phyloP scores from a whole-genome alignment of 2,888 invertebrate species.

The Drosophila cognata region DNA sequence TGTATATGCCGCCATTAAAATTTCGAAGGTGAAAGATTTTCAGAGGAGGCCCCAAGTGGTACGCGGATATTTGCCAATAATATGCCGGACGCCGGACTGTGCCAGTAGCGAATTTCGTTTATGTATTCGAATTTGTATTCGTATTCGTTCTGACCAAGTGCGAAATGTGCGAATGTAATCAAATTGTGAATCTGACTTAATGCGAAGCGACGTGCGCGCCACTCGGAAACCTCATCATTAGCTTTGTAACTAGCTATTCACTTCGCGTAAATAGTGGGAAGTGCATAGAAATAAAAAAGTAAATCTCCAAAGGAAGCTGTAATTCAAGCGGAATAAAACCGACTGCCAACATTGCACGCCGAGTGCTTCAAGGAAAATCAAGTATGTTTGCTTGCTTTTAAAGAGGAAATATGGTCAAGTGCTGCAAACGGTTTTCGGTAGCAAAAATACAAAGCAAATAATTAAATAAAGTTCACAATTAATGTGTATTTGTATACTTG shows the following conservation, averaged over 20 bases:
- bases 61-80: conserved; percentile 59
- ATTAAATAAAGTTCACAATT: background rate
- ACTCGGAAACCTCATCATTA: conserved; percentile 12
- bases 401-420: conserved; percentile 23
- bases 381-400: conserved; percentile 17
- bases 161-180: conserved; percentile 28
- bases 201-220: conserved; percentile 43
- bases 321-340: conserved; percentile 26
- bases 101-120: conserved; percentile 37
- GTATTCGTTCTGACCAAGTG: conserved; percentile 26
- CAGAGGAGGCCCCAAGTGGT: conserved; percentile 29
- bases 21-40: conserved; percentile 63
- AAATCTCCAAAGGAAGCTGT: conserved; percentile 38
- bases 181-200: conserved; percentile 30
- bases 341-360: conserved; percentile 16
- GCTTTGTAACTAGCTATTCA: conserved; percentile 15
- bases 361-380: conserved; percentile 16
- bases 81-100: conserved; percentile 58
- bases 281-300: conserved; percentile 3
- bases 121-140: conserved; percentile 35
- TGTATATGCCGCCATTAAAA: conserved; percentile 57
- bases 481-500: background rate
- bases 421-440: conserved; percentile 13
- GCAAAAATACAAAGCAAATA: conserved; percentile 3
- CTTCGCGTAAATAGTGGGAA: conserved; percentile 1